Percentiles rank a stretch among this genome's conserved stretches.
These are phyloP conservation scores for Pseudolaguvia tuberculata DNA, from an alignment of 2,113 vertebrate genomes.

Conservation along the genomic window DNA sequence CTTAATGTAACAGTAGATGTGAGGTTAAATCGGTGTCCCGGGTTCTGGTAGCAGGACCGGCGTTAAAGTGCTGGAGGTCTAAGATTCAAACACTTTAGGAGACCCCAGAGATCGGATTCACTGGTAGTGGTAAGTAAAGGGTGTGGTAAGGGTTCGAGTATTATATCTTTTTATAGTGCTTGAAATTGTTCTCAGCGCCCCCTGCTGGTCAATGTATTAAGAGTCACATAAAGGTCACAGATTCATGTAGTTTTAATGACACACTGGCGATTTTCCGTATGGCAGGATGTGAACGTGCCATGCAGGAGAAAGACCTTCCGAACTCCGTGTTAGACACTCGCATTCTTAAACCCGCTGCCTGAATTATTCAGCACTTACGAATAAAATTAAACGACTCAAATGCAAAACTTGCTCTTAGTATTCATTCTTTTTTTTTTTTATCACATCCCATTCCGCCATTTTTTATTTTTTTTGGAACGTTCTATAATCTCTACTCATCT, in stretches of 20 bases:
- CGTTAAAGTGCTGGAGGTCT: too few species aligned
- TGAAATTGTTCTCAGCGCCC: too few species aligned
- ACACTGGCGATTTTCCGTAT: slow-evolving; percentile 4
- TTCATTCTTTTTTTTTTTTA: background rate
- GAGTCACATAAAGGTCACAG: slow-evolving; percentile 64
- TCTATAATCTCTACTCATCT: background rate
- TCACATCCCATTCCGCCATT: background rate
- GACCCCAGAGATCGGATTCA: too few species aligned
- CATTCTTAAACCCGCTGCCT: slow-evolving; percentile 37
- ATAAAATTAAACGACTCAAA: slow-evolving; percentile 2
- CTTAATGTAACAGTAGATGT: too few species aligned
- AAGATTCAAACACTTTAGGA: too few species aligned
- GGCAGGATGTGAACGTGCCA: background rate
- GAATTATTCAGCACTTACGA: slow-evolving; percentile 35
- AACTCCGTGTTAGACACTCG: slow-evolving; percentile 11
- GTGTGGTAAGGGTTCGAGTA: too few species aligned
- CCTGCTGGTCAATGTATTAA: slow-evolving; percentile 24
- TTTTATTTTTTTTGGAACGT: too few species aligned
- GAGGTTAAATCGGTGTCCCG: background rate
- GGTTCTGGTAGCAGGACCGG: background rate
- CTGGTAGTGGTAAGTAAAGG: too few species aligned
- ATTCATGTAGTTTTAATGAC: slow-evolving; percentile 71
- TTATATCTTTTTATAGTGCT: too few species aligned
- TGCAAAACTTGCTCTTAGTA: slow-evolving; percentile 16
- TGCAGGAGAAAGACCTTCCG: background rate